Percentiles rank a stretch among this genome's conserved stretches.
These are phyloP conservation scores for Gobionotothen gibberifrons DNA, from an alignment of 2,797 vertebrate species.

Conservation along the genomic window DNA sequence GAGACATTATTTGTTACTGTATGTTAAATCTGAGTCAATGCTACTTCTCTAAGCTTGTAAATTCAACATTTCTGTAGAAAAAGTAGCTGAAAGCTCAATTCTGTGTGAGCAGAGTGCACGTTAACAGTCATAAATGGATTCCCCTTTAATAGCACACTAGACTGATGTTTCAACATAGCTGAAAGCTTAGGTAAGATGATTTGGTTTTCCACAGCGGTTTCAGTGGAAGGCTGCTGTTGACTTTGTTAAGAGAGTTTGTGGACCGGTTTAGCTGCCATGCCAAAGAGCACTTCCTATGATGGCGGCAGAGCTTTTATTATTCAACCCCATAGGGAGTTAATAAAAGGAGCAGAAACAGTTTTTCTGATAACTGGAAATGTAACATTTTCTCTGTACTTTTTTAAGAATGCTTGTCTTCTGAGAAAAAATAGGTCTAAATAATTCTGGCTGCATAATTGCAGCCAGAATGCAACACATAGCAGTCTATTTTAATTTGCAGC, in stretches of 20 bases:
- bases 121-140: slow-evolving; percentile 3
- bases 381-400: neutral
- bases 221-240: slow-evolving; percentile 11
- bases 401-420: neutral
- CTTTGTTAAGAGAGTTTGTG: slow-evolving; percentile 15
- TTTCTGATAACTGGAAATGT: neutral
- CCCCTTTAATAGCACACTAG: slow-evolving; percentile 21
- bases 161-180: slow-evolving; percentile 48
- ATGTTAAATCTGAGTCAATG: slow-evolving; percentile 22
- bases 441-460: neutral
- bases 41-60: slow-evolving; percentile 7
- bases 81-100: slow-evolving; percentile 12
- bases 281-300: neutral
- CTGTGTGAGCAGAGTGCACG: neutral
- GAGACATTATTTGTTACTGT: slow-evolving; percentile 38
- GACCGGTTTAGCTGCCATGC: neutral
- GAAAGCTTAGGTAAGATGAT: slow-evolving; percentile 49
- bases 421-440: neutral
- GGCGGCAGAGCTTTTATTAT: neutral
- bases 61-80: slow-evolving; percentile 7
- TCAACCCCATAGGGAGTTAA: neutral
- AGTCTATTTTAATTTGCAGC: neutral
- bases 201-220: slow-evolving; percentile 48
- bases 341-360: neutral
- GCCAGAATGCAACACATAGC: neutral